These are phyloP conservation scores for Manis javanica DNA, from an alignment of 2,797 vertebrate species.

Conservation along the genomic window DNA sequence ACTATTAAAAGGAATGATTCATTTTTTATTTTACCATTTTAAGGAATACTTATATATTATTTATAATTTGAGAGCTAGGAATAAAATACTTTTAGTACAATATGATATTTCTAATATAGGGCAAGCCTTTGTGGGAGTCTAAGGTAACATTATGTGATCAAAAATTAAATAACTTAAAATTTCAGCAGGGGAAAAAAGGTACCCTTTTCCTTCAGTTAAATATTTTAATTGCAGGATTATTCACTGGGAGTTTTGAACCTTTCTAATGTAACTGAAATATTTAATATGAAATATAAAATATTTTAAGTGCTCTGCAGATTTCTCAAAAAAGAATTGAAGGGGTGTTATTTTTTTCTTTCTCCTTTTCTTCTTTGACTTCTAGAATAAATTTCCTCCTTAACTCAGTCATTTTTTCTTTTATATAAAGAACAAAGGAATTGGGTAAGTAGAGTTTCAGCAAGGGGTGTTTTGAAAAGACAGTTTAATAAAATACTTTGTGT, in stretches of 20 bases:
- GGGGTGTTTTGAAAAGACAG: neutral
- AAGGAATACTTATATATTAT: constrained; percentile 77
- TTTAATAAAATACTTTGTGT: neutral
- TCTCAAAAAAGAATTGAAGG: constrained; percentile 46
- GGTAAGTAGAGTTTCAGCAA: neutral
- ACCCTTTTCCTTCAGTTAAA: constrained; percentile 45
- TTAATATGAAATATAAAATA: constrained; percentile 71
- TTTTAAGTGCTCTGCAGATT: constrained; percentile 58
- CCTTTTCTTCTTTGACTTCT: neutral
- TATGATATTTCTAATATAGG: constrained; percentile 69
- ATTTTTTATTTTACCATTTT: constrained; percentile 72
- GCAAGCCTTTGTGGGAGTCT: constrained; percentile 64
- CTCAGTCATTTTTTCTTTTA: neutral
- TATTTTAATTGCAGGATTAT: constrained; percentile 76
- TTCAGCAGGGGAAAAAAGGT: constrained; percentile 58
- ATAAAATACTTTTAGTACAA: constrained; percentile 60
- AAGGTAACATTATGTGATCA: constrained; percentile 64
- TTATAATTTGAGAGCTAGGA: constrained; percentile 69
- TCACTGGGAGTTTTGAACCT: constrained; percentile 59
- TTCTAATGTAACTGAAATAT: constrained; percentile 63
- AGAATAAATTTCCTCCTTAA: constrained; percentile 19
- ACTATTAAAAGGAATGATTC: constrained; percentile 69
- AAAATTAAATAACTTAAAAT: constrained; percentile 75
- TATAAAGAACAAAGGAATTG: constrained; percentile 30
- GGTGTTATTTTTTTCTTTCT: neutral